phyloP scores from a whole-genome alignment of 92 coral and sea anemone genomes.

The Phenganax stokvisi region DNA sequence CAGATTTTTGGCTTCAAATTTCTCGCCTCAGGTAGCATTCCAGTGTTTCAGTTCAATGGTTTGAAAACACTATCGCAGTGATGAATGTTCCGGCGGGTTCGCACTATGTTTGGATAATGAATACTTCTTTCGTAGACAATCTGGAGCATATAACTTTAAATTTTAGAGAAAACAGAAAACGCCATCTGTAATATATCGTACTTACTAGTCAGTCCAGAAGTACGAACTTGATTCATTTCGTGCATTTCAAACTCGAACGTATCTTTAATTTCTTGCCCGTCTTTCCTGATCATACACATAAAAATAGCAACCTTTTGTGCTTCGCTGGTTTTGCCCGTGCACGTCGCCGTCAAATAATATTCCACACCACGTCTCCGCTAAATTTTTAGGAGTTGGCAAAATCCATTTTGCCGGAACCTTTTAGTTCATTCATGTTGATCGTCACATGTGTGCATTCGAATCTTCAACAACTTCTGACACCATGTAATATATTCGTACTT shows the following conservation, averaged over 20 bases:
- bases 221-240: too few species aligned
- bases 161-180: too few species aligned
- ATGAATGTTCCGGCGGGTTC: too few species aligned
- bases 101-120: too few species aligned
- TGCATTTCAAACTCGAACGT: slow-evolving; percentile 16
- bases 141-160: too few species aligned
- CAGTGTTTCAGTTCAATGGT: too few species aligned
- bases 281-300: slow-evolving; percentile 30
- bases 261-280: slow-evolving; percentile 22
- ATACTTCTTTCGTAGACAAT: too few species aligned
- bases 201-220: too few species aligned
- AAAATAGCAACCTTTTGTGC: slow-evolving; percentile 26
- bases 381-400: slow-evolving; percentile 34
- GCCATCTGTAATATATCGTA: too few species aligned
- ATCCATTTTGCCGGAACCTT: slow-evolving; percentile 41
- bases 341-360: slow-evolving; percentile 9
- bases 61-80: too few species aligned
- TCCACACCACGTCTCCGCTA: slow-evolving; percentile 40
- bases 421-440: slow-evolving; percentile 13
- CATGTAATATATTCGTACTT: slow-evolving; percentile 1
- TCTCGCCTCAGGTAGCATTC: too few species aligned
- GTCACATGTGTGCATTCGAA: not conserved
- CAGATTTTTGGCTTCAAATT: too few species aligned
- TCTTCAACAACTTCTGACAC: slow-evolving; percentile 1
- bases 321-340: slow-evolving; percentile 18